Evolutionary conservation across 2,888 invertebrate genomes (phyloP), one percentile per base, ranked within the genome.

Genomic region (Hypercompe scribonia): DNA sequence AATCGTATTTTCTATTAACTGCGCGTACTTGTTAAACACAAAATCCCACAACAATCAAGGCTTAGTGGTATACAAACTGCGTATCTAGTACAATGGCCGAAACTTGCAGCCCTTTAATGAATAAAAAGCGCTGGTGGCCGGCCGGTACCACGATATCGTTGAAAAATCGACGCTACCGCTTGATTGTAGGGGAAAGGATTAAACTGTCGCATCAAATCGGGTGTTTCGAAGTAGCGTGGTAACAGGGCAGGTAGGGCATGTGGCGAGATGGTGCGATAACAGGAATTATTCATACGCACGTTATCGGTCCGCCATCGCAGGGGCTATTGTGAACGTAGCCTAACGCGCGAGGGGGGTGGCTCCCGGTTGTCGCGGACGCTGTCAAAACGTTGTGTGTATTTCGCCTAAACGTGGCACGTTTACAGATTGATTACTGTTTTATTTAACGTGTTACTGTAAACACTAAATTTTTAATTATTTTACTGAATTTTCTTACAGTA

Each of bases 201-300:
- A 83, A 86, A 87, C 81, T 87, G 87, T 90, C 84, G 85, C 82
- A 81, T 81, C 78, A 82, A 84, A 85, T 81, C 86, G 80, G 87
- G 79, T 84, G 88, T 88, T 91, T 90, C 85, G 80, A 88, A 87
- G 85, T 87, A 84, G 78, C 90, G 84, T 94, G 92, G 94, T 95
- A 94, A 86, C 87, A 84, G 89, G 94, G 91, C 94, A 95, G 95
- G 95, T 95, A 94, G 95, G 94, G 94, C 94, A 95, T 95, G 95
- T 94, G 95, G 95, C 93, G 92, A 95, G 95, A 95, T 95, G 92
- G 92, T 82, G 92, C 94, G 95, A 95, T 95, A 95, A 93, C 90
- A 92, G 92, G 93, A 95, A 95, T 95, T 95, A 95, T 95, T 95
- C 95, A 95, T 95, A 95, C 94, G 92, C 91, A 88, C 91, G 92